These are phyloP conservation scores for Erpetoichthys calabaricus DNA, from an alignment of 2,797 vertebrate genomes.

Conservation along the genomic window DNA sequence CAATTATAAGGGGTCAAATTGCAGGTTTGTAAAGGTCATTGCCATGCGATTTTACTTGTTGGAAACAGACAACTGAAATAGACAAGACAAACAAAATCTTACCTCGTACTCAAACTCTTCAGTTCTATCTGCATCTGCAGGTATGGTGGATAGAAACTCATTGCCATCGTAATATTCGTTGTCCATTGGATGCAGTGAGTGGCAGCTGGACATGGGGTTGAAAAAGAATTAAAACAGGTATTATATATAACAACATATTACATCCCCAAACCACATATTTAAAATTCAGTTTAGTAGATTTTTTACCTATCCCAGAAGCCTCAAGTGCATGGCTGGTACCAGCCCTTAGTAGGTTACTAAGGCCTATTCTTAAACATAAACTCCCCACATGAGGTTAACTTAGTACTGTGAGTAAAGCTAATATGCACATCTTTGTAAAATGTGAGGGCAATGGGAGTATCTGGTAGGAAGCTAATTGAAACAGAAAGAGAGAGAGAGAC, in stretches of 20 bases:
- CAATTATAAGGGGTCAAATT: conserved; percentile 18
- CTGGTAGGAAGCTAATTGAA: too few relatives aligned
- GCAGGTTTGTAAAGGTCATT: not conserved
- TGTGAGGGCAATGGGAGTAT: too few relatives aligned
- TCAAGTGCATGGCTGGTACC: too few relatives aligned
- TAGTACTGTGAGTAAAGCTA: too few relatives aligned
- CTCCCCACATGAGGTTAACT: too few relatives aligned
- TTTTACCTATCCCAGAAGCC: too few relatives aligned
- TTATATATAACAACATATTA: not conserved
- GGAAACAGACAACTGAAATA: not conserved
- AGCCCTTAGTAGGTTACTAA: too few relatives aligned
- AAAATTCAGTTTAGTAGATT: too few relatives aligned
- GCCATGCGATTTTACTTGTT: not conserved
- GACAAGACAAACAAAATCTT: conserved; percentile 29
- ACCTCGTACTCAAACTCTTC: conserved; percentile 96
- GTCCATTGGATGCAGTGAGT: conserved; percentile 83
- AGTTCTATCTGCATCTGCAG: conserved; percentile 69
- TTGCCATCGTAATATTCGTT: conserved; percentile 83
- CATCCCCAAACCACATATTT: too few relatives aligned
- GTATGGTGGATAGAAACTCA: conserved; percentile 76
- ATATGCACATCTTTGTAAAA: too few relatives aligned
- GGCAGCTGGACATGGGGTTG: conserved; percentile 59
- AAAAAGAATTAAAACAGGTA: conserved; percentile 12
- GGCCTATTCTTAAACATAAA: too few relatives aligned
- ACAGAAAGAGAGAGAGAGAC: too few relatives aligned